phyloP scores from a whole-genome alignment of 2,888 invertebrate species.

The Fragum sueziense region DNA sequence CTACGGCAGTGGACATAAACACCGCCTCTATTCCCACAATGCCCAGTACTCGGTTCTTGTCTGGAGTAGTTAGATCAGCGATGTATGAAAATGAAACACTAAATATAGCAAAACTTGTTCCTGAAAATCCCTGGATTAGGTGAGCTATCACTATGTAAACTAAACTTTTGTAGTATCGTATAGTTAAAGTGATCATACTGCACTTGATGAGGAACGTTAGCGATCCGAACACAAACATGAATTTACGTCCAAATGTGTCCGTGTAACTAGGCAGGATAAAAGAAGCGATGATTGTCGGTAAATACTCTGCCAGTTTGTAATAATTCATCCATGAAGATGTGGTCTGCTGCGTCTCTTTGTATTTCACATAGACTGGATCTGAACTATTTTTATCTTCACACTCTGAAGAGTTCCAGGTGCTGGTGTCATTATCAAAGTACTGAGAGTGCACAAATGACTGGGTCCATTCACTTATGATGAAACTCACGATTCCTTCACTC shows the following conservation, averaged over 20 bases:
- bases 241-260: slow-evolving; percentile 47
- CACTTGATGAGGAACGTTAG: slow-evolving; percentile 25
- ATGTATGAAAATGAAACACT: slow-evolving; percentile 40
- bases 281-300: slow-evolving; percentile 34
- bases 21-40: slow-evolving; percentile 42
- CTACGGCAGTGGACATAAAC: slow-evolving; percentile 11
- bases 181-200: slow-evolving; percentile 6
- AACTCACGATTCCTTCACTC: slow-evolving; percentile 11
- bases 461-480: slow-evolving; percentile 53
- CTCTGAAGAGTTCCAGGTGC: slow-evolving; percentile 11
- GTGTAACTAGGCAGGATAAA: slow-evolving; percentile 39
- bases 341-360: slow-evolving; percentile 20
- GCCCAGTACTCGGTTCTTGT: slow-evolving; percentile 36
- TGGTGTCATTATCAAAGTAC: slow-evolving; percentile 18
- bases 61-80: slow-evolving; percentile 38
- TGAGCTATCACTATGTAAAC: slow-evolving; percentile 18
- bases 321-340: slow-evolving; percentile 29
- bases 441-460: slow-evolving; percentile 25
- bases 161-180: slow-evolving; percentile 18
- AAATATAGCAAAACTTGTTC: slow-evolving; percentile 17
- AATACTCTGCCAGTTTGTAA: slow-evolving; percentile 25
- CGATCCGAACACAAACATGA: slow-evolving; percentile 41
- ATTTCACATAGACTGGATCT: slow-evolving; percentile 6
- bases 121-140: slow-evolving; percentile 30
- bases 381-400: slow-evolving; percentile 21